A percentile compares a stretch with the other conserved stretches of the same genome.
Evolutionary conservation across 1,140 invertebrate genomes (phyloP).

Genomic region (Penaeus vannamei): DNA sequence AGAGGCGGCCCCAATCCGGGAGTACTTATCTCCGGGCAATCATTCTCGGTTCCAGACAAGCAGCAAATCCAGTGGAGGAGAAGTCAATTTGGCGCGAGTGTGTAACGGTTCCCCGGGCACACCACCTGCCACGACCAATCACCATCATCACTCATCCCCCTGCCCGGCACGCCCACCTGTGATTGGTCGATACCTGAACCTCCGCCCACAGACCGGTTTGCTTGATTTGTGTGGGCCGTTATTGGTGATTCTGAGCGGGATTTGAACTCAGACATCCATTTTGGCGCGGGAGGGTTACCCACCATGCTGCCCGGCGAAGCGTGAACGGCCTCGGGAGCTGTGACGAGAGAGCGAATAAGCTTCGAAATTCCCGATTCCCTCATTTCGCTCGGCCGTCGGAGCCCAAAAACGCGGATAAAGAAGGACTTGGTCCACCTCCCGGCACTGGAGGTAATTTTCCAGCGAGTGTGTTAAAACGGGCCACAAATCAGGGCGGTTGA

Average conservation of each 20-base stretch:
- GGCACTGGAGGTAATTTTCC: constrained; percentile 55
- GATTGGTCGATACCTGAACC: constrained; percentile 58
- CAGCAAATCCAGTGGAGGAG: constrained; percentile 36
- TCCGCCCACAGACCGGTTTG: constrained; percentile 36
- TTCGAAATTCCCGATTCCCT: neutral
- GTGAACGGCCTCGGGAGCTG: neutral
- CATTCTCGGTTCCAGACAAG: too few relatives aligned
- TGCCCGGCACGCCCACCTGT: constrained; percentile 50
- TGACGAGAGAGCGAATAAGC: neutral
- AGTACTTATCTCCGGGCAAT: too few relatives aligned
- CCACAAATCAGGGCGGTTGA: constrained; percentile 58
- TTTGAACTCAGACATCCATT: neutral
- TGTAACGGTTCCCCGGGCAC: constrained; percentile 48
- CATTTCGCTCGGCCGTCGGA: neutral
- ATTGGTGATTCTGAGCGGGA: constrained; percentile 2
- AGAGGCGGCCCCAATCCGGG: too few relatives aligned
- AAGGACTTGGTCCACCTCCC: neutral
- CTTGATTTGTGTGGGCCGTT: constrained; percentile 50
- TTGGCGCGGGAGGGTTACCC: neutral
- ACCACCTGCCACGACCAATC: constrained; percentile 47
- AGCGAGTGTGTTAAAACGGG: constrained; percentile 56
- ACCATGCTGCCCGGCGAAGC: neutral
- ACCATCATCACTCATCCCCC: constrained; percentile 48
- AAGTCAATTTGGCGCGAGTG: constrained; percentile 38
- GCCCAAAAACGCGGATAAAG: neutral